phyloP scores from a whole-genome alignment of 2,888 invertebrate genomes.

The Leucophenga maculata region DNA sequence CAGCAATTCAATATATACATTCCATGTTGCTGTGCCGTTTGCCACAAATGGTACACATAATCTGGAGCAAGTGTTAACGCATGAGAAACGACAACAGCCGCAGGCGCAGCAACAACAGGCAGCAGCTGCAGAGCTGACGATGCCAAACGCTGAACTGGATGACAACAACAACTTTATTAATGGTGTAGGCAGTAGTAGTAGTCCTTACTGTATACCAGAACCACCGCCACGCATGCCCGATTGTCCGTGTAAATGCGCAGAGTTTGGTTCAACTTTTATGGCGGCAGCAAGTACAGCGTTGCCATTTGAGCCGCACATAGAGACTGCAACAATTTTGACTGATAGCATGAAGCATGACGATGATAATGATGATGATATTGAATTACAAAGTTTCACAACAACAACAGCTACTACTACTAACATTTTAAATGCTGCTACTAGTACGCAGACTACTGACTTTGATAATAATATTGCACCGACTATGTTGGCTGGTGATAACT shows the following conservation, averaged over 20 bases:
- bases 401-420: conserved; percentile 21
- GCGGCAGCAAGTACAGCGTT: conserved; percentile 18
- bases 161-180: not conserved
- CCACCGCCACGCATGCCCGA: conserved; percentile 71
- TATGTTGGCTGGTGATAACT: conserved; percentile 49
- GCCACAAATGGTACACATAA: conserved; percentile 44
- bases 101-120: not conserved
- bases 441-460: conserved; percentile 33
- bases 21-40: conserved; percentile 87
- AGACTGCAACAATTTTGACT: conserved; percentile 34
- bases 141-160: not conserved
- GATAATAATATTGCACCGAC: conserved; percentile 12
- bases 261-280: conserved; percentile 12
- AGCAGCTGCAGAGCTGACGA: not conserved
- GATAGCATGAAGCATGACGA: not conserved
- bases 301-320: conserved; percentile 27
- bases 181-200: conserved; percentile 15
- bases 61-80: conserved; percentile 61
- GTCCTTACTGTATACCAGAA: conserved; percentile 64
- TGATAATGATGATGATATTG: conserved; percentile 27
- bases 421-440: conserved; percentile 33
- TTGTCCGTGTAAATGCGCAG: conserved; percentile 66
- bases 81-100: conserved; percentile 44
- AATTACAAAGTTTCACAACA: conserved; percentile 18
- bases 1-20: conserved; percentile 78